Evolutionary conservation across 2,797 vertebrate genomes (phyloP).

Genomic region (Anas flavirostris): DNA sequence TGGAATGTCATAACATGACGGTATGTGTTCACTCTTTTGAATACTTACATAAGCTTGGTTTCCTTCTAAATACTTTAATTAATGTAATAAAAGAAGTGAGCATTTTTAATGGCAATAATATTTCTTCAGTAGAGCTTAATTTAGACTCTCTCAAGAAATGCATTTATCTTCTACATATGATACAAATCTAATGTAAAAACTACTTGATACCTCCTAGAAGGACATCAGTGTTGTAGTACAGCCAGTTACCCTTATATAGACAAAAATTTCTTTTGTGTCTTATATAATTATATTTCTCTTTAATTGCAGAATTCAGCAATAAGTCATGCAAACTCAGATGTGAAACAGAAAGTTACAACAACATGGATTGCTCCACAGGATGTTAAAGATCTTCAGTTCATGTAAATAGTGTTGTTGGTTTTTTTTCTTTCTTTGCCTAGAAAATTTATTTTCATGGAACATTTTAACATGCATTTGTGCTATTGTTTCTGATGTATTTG

Average conservation of each 20-base stretch:
- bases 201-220: not conserved
- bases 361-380: constrained; percentile 52
- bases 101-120: not conserved
- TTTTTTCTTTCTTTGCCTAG: not conserved
- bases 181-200: not conserved
- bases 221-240: not conserved
- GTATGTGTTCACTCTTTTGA: constrained; percentile 70
- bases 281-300: not conserved
- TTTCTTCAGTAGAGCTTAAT: not conserved
- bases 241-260: not conserved
- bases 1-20: constrained; percentile 69
- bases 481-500: not conserved
- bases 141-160: not conserved
- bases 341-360: constrained; percentile 61
- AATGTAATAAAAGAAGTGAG: not conserved
- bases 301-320: constrained; percentile 69
- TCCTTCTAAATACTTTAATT: not conserved
- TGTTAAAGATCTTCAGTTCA: constrained; percentile 52
- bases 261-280: not conserved
- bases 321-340: constrained; percentile 52
- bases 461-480: not conserved
- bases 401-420: not conserved
- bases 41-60: not conserved
- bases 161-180: not conserved
- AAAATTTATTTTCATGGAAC: not conserved